Evolutionary conservation across 2,888 invertebrate genomes (phyloP).

Genomic region (Agapostemon virescens): DNA sequence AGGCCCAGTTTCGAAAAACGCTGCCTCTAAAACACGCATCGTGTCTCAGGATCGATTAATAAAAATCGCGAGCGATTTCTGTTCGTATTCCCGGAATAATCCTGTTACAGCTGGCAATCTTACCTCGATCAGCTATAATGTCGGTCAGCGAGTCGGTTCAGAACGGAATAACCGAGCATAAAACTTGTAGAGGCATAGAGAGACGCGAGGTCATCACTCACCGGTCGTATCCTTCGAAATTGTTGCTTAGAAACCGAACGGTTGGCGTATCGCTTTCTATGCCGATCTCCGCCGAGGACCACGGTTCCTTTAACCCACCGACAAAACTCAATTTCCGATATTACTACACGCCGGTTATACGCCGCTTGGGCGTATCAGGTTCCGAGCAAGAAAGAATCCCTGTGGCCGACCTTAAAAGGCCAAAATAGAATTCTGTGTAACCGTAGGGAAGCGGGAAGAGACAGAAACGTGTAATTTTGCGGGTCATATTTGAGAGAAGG

Average conservation of each 20-base stretch:
- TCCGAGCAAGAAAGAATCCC: neutral
- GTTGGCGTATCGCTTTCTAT: constrained; percentile 10
- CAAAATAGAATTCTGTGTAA: neutral
- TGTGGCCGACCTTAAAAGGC: neutral
- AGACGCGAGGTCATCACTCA: constrained; percentile 46
- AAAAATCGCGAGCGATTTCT: constrained; percentile 59
- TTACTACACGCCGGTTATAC: neutral
- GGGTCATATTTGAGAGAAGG: constrained; percentile 13
- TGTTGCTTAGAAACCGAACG: constrained; percentile 39
- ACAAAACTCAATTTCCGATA: constrained; percentile 39
- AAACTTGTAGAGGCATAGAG: constrained; percentile 15
- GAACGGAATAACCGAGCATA: constrained; percentile 11
- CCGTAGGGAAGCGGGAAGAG: neutral
- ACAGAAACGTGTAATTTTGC: constrained; percentile 19
- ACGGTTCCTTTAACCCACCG: constrained; percentile 37
- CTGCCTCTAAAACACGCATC: constrained; percentile 9
- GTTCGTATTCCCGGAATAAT: constrained; percentile 56
- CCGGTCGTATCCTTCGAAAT: constrained; percentile 39
- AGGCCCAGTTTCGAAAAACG: constrained; percentile 49
- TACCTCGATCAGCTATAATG: constrained; percentile 57
- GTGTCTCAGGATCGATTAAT: constrained; percentile 61
- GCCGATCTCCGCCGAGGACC: neutral
- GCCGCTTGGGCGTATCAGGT: neutral
- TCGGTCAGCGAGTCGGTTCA: constrained; percentile 2
- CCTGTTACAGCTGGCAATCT: constrained; percentile 60